Evolutionary conservation across 2,113 vertebrate species (phyloP), one percentile per base, ranked within the genome.

Genomic region (Amblyornis subalaris): DNA sequence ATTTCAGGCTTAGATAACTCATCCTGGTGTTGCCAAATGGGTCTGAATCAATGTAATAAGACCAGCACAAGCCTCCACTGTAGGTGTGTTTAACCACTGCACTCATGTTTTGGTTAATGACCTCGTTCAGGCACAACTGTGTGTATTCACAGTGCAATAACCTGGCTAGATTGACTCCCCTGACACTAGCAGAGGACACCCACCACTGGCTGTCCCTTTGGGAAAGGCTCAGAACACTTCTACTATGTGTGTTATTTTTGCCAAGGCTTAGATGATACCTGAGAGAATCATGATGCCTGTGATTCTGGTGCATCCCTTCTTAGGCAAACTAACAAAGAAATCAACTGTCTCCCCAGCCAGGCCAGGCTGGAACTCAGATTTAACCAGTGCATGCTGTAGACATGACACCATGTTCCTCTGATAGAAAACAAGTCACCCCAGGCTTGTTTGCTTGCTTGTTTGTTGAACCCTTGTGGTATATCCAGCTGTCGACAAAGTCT

Each of bases 381-480:
- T 88, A 75, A 91, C 60, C 82, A 54, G 58, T 62, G 60, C 24
- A 7, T 71, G 31, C 57, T 44, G 44, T 31, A 86, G 85, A 25
- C 85, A 80, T 84, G 60, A 60, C 29, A 66, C 33, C 47, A 14
- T 36, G 60, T 51, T 86, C 51, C 65, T 51, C 51, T 94, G 85
- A 73, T 19, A 92, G 64, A 62, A 96, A 86, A 74, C 73, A 51
- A 94, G 88, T 93, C 75, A 83, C 88, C 70, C 29, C 79, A 23
- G 94, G 88, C 92, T 94, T 85, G 35, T 89, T 92, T 87, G 24
- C 57, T 89, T 91, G 65, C 61, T 94, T 85, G 71, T 79, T 93
- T 85, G 85, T 76, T 91, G 75, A 88, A 83, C 82, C 83, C 83
- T 83, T 2, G 3, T 6, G 14, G 85, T 71, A 51, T 60, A 45